A percentile compares a stretch with the other conserved stretches of the same genome.
Conservation (phyloP, 2,113 vertebrate species). For the Chelonoidis abingdonii region DNA sequence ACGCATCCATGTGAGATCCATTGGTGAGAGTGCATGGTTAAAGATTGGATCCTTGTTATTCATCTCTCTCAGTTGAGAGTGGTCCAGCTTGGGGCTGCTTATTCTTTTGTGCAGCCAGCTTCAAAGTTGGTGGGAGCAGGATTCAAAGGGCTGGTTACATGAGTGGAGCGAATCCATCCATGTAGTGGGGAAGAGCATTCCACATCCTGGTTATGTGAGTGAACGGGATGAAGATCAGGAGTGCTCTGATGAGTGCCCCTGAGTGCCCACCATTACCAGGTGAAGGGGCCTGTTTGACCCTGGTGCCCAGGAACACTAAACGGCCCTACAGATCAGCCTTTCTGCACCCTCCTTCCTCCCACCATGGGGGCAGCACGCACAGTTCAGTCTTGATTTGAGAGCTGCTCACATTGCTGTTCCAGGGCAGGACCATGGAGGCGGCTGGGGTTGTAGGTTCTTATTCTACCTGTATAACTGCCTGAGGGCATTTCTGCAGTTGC, state of each 20-base stretch:
- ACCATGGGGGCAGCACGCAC: background rate
- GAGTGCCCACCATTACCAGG: background rate
- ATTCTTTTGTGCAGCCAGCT: background rate
- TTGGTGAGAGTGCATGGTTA: background rate
- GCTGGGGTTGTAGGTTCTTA: too few relatives aligned
- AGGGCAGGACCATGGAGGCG: background rate
- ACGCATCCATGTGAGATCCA: too few relatives aligned
- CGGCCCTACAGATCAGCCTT: too few relatives aligned
- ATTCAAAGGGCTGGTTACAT: background rate
- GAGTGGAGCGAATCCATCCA: background rate
- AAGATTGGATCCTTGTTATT: background rate
- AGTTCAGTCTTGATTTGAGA: background rate
- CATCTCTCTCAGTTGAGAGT: background rate
- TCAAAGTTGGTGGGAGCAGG: background rate
- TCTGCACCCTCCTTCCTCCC: background rate
- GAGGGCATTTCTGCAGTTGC: background rate
- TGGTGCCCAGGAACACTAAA: too few relatives aligned
- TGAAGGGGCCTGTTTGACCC: too few relatives aligned
- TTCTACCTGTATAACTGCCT: background rate
- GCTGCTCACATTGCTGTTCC: background rate
- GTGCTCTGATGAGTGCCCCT: too few relatives aligned
- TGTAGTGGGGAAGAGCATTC: too few relatives aligned
- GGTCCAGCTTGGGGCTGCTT: background rate
- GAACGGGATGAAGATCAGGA: too few relatives aligned
- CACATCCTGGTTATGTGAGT: too few relatives aligned